Percentiles rank a stretch among this genome's conserved stretches.
Evolutionary conservation across 2,113 vertebrate species (phyloP).

Genomic region (Morphnarchus princeps): DNA sequence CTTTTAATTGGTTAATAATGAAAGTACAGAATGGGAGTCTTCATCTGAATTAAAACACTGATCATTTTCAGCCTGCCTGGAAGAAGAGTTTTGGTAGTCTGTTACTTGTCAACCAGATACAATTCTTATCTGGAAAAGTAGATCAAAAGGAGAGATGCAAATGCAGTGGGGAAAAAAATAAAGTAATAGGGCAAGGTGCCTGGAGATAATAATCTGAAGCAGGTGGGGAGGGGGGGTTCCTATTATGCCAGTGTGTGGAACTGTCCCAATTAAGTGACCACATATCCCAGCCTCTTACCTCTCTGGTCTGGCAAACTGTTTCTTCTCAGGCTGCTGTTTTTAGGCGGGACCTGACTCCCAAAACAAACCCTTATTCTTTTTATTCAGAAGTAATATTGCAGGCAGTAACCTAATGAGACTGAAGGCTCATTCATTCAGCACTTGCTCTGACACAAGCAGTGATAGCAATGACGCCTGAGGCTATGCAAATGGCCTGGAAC

Average conservation of each 20-base stretch:
- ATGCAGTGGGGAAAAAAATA: not conserved
- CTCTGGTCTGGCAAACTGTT: not conserved
- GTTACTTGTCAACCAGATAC: not conserved
- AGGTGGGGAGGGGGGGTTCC: too few relatives aligned
- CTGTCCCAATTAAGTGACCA: not conserved
- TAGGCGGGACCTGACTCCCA: not conserved
- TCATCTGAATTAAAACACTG: not conserved
- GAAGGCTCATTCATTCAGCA: not conserved
- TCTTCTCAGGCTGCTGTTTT: not conserved
- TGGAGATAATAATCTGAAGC: not conserved
- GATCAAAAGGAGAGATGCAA: not conserved
- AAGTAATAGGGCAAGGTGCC: not conserved
- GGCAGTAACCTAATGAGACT: not conserved
- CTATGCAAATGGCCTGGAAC: not conserved
- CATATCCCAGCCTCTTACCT: not conserved
- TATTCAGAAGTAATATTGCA: not conserved
- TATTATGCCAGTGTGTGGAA: not conserved
- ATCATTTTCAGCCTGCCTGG: not conserved
- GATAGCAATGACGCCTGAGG: not conserved
- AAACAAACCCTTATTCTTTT: not conserved
- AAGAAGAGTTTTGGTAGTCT: not conserved
- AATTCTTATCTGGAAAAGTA: not conserved
- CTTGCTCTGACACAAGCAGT: not conserved
- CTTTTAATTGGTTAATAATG: slow-evolving; percentile 30
- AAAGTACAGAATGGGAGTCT: not conserved